Conservation (phyloP, 92 coral and sea anemone species). For the Pocillopora meandrina region DNA sequence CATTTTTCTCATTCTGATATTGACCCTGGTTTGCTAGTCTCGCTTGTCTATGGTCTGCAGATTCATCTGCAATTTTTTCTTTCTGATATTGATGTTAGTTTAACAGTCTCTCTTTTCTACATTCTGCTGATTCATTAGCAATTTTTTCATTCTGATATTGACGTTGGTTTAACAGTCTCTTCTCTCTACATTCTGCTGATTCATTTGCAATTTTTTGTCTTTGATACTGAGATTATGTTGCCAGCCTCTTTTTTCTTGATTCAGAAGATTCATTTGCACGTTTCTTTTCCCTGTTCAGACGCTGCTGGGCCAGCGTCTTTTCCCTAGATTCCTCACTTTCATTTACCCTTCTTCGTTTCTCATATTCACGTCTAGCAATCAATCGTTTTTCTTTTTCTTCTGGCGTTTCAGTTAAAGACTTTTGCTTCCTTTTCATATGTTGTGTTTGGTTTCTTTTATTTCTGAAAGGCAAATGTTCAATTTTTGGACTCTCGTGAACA, state of each 20-base stretch:
- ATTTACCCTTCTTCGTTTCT: too few species aligned
- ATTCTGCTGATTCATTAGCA: not conserved
- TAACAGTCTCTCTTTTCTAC: slow-evolving; percentile 26
- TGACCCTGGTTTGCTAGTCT: not conserved
- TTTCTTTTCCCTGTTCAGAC: too few species aligned
- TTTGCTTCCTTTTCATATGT: too few species aligned
- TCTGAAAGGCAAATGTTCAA: too few species aligned
- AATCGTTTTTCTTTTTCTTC: not conserved
- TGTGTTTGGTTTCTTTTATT: too few species aligned
- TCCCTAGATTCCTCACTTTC: too few species aligned
- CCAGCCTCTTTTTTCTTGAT: too few species aligned
- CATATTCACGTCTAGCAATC: too few species aligned
- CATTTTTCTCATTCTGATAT: not conserved
- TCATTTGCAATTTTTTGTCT: not conserved
- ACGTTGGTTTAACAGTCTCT: not conserved
- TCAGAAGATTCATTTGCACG: not conserved
- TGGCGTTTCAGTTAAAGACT: not conserved
- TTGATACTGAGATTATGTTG: not conserved
- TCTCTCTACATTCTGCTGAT: not conserved
- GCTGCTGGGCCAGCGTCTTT: too few species aligned
- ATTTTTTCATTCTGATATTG: not conserved
- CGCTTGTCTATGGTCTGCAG: not conserved
- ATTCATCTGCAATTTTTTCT: slow-evolving; percentile 4
- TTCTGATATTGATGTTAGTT: slow-evolving; percentile 1
- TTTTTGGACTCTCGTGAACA: too few species aligned